These are phyloP conservation scores for Parasteatoda tepidariorum DNA, from an alignment of 1,140 invertebrate genomes.

Conservation along the genomic window DNA sequence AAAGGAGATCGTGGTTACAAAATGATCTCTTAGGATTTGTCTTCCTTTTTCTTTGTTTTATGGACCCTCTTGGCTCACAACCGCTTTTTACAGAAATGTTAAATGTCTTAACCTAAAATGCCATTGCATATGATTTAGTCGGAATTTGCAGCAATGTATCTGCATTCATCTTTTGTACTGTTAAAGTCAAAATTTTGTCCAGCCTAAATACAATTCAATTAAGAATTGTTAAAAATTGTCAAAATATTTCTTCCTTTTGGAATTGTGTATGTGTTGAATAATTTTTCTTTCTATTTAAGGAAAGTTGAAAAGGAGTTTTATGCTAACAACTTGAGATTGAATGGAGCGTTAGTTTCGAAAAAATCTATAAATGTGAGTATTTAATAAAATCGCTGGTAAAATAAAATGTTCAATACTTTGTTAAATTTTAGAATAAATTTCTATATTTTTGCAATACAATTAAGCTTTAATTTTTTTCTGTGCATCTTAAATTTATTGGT, in stretches of 20 bases:
- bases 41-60: too few relatives aligned
- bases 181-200: not conserved
- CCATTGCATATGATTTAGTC: too few relatives aligned
- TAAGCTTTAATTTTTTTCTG: not conserved
- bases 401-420: not conserved
- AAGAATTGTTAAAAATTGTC: not conserved
- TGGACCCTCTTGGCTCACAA: too few relatives aligned
- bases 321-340: constrained; percentile 15
- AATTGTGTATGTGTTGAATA: not conserved
- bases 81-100: too few relatives aligned
- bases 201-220: not conserved
- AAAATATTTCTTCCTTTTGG: not conserved
- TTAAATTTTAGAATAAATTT: not conserved
- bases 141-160: too few relatives aligned
- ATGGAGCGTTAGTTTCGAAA: constrained; percentile 33
- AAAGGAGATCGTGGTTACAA: too few relatives aligned
- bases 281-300: constrained; percentile 7
- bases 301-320: constrained; percentile 56
- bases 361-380: constrained; percentile 23
- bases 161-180: not conserved
- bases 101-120: too few relatives aligned
- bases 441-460: not conserved
- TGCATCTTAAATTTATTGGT: not conserved
- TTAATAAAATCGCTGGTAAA: not conserved
- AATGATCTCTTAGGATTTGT: too few relatives aligned